These are phyloP conservation scores for Spermophilus dauricus DNA, from an alignment of 2,113 vertebrate genomes.

Conservation along the genomic window DNA sequence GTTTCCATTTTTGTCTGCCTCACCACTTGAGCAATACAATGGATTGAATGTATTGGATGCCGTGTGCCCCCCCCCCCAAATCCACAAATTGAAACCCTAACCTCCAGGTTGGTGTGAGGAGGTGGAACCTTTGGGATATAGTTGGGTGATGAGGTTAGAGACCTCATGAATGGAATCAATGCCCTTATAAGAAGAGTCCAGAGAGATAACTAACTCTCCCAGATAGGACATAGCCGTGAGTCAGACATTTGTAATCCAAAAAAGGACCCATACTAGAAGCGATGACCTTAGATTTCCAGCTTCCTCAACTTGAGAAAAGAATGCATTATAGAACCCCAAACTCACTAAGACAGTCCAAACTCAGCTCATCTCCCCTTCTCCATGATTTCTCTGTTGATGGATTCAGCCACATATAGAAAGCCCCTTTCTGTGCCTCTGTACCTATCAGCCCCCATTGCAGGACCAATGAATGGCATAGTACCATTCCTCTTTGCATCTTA, in stretches of 20 bases:
- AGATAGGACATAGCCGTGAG: not conserved
- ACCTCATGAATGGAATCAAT: not conserved
- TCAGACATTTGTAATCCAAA: not conserved
- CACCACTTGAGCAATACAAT: not conserved
- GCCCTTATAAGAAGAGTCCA: not conserved
- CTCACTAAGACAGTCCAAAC: not conserved
- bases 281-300: not conserved
- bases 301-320: not conserved
- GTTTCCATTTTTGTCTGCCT: not conserved
- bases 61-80: not conserved
- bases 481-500: not conserved
- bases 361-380: not conserved
- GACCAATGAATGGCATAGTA: too few species aligned
- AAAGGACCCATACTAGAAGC: not conserved
- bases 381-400: rapidly evolving
- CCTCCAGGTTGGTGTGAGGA: not conserved
- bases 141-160: not conserved
- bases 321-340: not conserved
- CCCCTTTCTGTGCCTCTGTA: too few species aligned
- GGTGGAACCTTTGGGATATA: not conserved
- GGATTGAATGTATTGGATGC: not conserved
- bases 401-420: rapidly evolving
- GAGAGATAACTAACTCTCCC: not conserved
- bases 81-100: not conserved
- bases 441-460: rapidly evolving